Evolutionary conservation across 2,113 vertebrate genomes (phyloP).

Genomic region (Cheilinus undulatus): DNA sequence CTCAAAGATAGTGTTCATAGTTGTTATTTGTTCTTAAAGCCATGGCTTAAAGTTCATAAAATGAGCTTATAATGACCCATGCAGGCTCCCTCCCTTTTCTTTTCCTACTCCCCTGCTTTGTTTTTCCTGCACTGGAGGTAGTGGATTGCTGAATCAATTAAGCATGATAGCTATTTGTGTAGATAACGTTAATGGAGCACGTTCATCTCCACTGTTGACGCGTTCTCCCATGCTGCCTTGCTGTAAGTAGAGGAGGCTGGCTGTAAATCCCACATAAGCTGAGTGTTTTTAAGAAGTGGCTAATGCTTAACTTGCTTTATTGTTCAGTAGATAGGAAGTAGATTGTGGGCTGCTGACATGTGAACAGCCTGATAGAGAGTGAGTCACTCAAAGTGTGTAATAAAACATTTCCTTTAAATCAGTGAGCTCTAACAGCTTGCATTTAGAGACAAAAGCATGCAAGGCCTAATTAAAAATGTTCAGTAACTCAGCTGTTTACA

Average conservation of each 20-base stretch:
- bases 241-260: constrained; percentile 1
- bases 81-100: not conserved
- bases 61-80: constrained; percentile 30
- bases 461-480: constrained; percentile 6
- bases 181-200: constrained; percentile 7
- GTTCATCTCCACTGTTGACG: not conserved
- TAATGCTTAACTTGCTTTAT: constrained; percentile 59
- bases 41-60: constrained; percentile 67
- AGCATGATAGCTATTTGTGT: constrained; percentile 21
- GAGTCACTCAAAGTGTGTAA: not conserved
- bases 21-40: constrained; percentile 30
- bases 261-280: not conserved
- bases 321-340: not conserved
- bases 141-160: constrained; percentile 5
- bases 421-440: not conserved
- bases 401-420: not conserved
- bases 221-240: not conserved
- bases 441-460: not conserved
- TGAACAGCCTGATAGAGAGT: not conserved
- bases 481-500: not conserved
- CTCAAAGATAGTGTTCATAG: constrained; percentile 6
- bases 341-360: constrained; percentile 4
- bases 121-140: not conserved
- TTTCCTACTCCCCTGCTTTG: not conserved
- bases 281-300: constrained; percentile 7